Evolutionary conservation across 2,797 vertebrate genomes (phyloP), one percentile per base, ranked within the genome.

Genomic region (Chiloscyllium punctatum): DNA sequence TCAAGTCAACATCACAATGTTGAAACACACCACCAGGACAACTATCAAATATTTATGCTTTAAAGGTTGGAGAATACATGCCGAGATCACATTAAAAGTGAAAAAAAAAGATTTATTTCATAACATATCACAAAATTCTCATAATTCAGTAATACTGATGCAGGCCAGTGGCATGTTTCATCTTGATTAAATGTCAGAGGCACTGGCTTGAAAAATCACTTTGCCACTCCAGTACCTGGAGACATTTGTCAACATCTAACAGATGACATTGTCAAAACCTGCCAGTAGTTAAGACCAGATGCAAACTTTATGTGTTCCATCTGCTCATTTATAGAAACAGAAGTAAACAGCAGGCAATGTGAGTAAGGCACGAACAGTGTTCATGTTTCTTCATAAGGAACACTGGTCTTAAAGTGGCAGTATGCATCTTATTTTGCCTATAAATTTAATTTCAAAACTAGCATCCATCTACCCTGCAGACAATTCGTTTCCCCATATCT

Each of bases 191-290:
- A 72, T 77, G 94, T 95, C 94, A 95, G 71, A 95, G 72, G 94
- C 71, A 77, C 72, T 74, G 94, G 94, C 94, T 95, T 95, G 94
- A 95, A 95, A 95, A 95, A 95, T 95, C 51, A 95, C 94, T 95
- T 95, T 95, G 94, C 94, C 68, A 95, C 16, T 21, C 27, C 15
- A 33, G 42, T 95, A 92, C n/a, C 66, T 92, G 90, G n/a, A 42
- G 66, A 92, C 68, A 95, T 95, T 95, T 77, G 48, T 95, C 94
- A 95, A 48, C 48, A 95, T 77, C 71, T 95, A 95, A 95, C 94
- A 53, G 71, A 95, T 95, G 94, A 95, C 51, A 95, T 95, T 95
- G 71, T 95, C 71, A 95, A 53, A 51, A 95, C 51, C 71, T 95
- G 94, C 48, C 71, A 95, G 94, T 74, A 95, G 69, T 95, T 95